Evolutionary conservation across 1,140 invertebrate genomes (phyloP), one percentile per base, ranked within the genome.

Genomic region (Papilio glaucus): DNA sequence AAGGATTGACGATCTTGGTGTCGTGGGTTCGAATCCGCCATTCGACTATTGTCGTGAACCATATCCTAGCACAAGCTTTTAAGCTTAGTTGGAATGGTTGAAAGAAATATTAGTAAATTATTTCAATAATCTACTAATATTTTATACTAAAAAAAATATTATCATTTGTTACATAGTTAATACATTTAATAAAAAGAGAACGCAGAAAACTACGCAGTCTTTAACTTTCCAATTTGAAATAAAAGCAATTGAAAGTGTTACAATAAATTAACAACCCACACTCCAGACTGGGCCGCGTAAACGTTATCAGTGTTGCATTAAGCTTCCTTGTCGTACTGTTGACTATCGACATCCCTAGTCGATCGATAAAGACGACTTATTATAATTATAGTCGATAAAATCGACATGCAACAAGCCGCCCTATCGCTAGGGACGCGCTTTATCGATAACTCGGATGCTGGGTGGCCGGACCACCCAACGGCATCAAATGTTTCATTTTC

Each of bases 341-440:
- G 79, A 68, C 79, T 85, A 83, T 85, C 81, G 78, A 69, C 79
- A 84, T 83, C 79, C 75, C 82, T 80, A 72, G 74, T 70, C 76
- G 72, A 85, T 85, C 80, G 82, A 86, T 82, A 80, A 79, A 74
- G 81, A 77, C 73, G 80, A 75, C 83, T 69, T 85, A 85, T 86
- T 82, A 85, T 85, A 88, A 90, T 90, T 89, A 89, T 86, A 80
- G 63, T 82, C 79, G 85, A 89, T 90, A 88, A 83, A 79, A 87
- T 86, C 82, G 79, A 84, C 83, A 85, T 84, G 79, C 80, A 81
- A 75, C 78, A 79, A 79, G 74, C 73, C 79, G 77, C 68, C 42
- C 1, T 83, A 80, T 81, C 74, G 72, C 74, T 82, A 83, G 78
- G 84, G 80, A 77, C 72, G 79, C 62, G 68, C 76, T 76, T 84